Percentiles rank a stretch among this genome's conserved stretches.
Conservation (phyloP, 1,140 invertebrate species). For the Hyphantria cunea region DNA sequence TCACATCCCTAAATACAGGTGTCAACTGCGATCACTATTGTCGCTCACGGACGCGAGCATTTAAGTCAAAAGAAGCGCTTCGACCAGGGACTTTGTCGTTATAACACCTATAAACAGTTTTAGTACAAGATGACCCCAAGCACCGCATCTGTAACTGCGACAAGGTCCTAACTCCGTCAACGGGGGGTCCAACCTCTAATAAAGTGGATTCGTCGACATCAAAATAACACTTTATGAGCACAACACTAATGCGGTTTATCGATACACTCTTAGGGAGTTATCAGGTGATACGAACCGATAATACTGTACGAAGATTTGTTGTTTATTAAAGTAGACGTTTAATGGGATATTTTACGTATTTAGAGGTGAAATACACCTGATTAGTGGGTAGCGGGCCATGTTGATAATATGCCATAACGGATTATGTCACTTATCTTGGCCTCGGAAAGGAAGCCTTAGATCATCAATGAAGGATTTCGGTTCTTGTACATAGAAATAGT, state of each 20-base stretch:
- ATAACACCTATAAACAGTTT: slow-evolving; percentile 54
- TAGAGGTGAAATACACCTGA: neutral
- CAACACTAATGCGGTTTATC: slow-evolving; percentile 67
- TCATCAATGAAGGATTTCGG: too few relatives aligned
- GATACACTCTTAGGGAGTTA: slow-evolving; percentile 42
- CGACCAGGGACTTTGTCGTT: slow-evolving; percentile 60
- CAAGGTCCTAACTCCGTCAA: slow-evolving; percentile 59
- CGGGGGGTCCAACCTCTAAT: slow-evolving; percentile 72
- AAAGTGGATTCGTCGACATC: slow-evolving; percentile 79
- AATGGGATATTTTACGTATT: slow-evolving; percentile 22
- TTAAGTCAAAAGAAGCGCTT: slow-evolving; percentile 69
- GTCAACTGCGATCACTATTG: slow-evolving; percentile 68
- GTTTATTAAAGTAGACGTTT: slow-evolving; percentile 13
- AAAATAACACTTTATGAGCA: slow-evolving; percentile 73
- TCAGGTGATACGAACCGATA: slow-evolving; percentile 34
- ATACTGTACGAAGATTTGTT: slow-evolving; percentile 28
- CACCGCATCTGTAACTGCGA: slow-evolving; percentile 43
- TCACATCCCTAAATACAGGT: slow-evolving; percentile 60
- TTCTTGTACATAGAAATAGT: too few relatives aligned
- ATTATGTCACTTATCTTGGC: neutral
- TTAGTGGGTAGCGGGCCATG: neutral
- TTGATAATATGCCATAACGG: neutral
- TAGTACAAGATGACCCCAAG: slow-evolving; percentile 39
- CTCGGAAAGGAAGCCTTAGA: too few relatives aligned
- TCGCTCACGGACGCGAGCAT: slow-evolving; percentile 66